Conservation (phyloP, 1,140 invertebrate genomes). For the Druon quercuslanigerum region DNA sequence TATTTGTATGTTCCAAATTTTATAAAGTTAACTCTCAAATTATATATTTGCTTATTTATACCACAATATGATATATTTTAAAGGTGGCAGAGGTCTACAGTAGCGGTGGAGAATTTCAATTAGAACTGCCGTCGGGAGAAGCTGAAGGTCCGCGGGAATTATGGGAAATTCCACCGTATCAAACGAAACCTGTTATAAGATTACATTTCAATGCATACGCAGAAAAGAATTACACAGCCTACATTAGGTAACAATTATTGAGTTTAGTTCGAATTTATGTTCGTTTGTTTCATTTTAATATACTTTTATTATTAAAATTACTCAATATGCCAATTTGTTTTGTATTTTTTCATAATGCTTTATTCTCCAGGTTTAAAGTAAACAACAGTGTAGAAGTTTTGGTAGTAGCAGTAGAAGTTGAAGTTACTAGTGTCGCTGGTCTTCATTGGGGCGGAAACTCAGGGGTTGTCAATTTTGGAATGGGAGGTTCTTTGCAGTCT, state of each 20-base stretch:
- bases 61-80: constrained; percentile 45
- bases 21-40: too few relatives aligned
- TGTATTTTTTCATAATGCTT: too few relatives aligned
- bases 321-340: too few relatives aligned
- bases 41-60: constrained; percentile 19
- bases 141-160: constrained; percentile 85
- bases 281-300: constrained; percentile 36
- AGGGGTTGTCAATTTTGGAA: constrained; percentile 89
- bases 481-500: constrained; percentile 82
- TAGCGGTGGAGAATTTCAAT: constrained; percentile 92
- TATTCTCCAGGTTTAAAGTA: constrained; percentile 79
- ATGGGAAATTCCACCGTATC: constrained; percentile 94
- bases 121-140: constrained; percentile 91
- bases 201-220: constrained; percentile 85
- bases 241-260: constrained; percentile 78
- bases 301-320: constrained; percentile 16
- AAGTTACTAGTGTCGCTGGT: constrained; percentile 84
- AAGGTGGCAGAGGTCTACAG: constrained; percentile 93
- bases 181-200: constrained; percentile 91
- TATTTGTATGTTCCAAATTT: too few relatives aligned
- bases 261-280: not conserved
- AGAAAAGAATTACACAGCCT: constrained; percentile 89
- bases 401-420: constrained; percentile 91
- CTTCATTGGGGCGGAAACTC: constrained; percentile 83
- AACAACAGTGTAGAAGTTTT: constrained; percentile 82